These are phyloP conservation scores for Listronotus bonariensis DNA, from an alignment of 1,140 invertebrate species.

Conservation along the genomic window DNA sequence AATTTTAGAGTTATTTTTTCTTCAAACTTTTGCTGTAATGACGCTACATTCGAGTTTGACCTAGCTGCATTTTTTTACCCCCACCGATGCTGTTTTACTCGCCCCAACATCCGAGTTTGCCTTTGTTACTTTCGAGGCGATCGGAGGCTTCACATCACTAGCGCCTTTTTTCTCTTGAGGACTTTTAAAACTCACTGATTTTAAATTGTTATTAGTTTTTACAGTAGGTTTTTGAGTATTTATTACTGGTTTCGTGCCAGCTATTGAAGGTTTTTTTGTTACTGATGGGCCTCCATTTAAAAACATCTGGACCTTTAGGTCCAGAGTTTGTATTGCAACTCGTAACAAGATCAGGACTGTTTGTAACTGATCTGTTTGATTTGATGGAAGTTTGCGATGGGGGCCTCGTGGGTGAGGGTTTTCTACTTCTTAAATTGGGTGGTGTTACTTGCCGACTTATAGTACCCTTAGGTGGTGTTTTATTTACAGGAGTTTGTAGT, in stretches of 20 bases:
- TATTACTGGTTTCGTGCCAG: conserved; percentile 39
- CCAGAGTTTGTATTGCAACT: conserved; percentile 63
- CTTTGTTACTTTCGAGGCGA: conserved; percentile 47
- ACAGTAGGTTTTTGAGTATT: conserved; percentile 39
- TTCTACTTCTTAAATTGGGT: conserved; percentile 57
- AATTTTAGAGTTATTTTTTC: conserved; percentile 44
- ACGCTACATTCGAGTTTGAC: conserved; percentile 71
- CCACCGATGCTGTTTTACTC: conserved; percentile 55
- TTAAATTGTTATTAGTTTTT: conserved; percentile 40
- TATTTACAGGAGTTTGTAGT: conserved; percentile 54
- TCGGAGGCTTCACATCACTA: conserved; percentile 45
- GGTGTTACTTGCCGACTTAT: conserved; percentile 58
- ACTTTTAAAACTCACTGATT: conserved; percentile 40
- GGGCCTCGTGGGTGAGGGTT: conserved; percentile 47
- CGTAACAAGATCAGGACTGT: conserved; percentile 73
- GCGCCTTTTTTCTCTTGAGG: conserved; percentile 45
- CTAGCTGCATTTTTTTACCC: conserved; percentile 56
- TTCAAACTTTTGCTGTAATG: conserved; percentile 76
- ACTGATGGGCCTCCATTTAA: conserved; percentile 55
- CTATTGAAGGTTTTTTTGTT: conserved; percentile 42
- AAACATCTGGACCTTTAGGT: conserved; percentile 66
- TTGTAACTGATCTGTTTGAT: conserved; percentile 51
- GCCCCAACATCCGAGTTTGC: conserved; percentile 42
- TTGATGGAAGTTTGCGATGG: conserved; percentile 49
- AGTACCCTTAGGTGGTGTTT: conserved; percentile 54